Conservation (phyloP, 2,113 vertebrate genomes). For the Orcinus orca region DNA sequence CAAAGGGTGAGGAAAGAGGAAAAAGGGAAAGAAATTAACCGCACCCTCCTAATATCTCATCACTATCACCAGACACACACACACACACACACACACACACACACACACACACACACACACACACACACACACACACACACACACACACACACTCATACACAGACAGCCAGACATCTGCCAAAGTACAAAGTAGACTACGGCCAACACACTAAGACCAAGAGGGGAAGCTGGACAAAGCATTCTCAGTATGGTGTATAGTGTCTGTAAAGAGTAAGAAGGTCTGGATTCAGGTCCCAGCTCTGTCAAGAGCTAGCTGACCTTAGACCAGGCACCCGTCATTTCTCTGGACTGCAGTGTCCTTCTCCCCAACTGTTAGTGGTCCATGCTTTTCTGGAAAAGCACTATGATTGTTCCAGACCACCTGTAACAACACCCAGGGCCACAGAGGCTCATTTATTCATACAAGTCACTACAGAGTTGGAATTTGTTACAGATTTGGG, state of each 20-base stretch:
- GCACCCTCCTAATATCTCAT: not conserved
- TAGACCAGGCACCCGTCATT: not conserved
- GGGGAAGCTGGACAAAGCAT: not conserved
- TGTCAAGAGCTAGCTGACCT: not conserved
- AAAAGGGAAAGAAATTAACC: not conserved
- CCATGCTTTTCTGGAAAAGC: not conserved
- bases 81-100: too few species aligned
- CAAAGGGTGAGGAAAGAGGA: not conserved
- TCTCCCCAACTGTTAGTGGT: too few species aligned
- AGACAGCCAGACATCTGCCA: not conserved
- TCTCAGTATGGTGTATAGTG: accelerated
- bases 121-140: too few species aligned
- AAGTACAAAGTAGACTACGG: not conserved
- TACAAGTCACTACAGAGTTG: accelerated
- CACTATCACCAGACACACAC: not conserved
- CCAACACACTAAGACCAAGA: not conserved
- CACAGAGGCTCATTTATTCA: not conserved
- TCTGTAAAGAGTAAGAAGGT: not conserved
- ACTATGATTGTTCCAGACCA: not conserved
- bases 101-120: too few species aligned
- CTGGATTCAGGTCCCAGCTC: not conserved
- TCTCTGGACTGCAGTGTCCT: not conserved
- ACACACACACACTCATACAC: not conserved
- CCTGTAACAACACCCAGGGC: not conserved
- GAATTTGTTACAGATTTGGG: too few species aligned